These are phyloP conservation scores for Callionymus lyra DNA, from an alignment of 2,113 vertebrate genomes.

Conservation along the genomic window DNA sequence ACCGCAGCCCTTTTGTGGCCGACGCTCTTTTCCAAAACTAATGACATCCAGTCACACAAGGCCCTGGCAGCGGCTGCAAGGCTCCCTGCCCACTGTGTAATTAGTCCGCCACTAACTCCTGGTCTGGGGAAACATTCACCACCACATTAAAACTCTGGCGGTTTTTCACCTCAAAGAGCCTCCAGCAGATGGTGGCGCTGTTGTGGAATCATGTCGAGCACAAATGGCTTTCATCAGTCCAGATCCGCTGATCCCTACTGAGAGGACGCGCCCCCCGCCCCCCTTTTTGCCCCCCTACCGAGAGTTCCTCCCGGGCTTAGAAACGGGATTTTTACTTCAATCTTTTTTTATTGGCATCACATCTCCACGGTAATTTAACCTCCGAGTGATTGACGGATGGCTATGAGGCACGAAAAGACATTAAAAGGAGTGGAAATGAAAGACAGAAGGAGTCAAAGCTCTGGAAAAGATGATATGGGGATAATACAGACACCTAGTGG, in stretches of 20 bases:
- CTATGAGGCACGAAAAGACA: conserved; percentile 3
- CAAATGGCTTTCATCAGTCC: conserved; percentile 46
- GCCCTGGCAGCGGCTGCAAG: conserved; percentile 47
- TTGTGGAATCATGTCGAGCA: conserved; percentile 35
- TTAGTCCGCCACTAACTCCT: conserved; percentile 65
- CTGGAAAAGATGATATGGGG: too few relatives aligned
- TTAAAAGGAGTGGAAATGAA: not conserved
- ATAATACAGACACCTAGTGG: too few relatives aligned
- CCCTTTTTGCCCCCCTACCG: not conserved
- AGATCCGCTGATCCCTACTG: conserved; percentile 40
- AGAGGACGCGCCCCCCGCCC: not conserved
- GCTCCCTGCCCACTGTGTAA: conserved; percentile 59
- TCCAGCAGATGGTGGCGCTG: conserved; percentile 49
- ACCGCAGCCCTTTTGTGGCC: conserved; percentile 62
- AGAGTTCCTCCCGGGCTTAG: conserved; percentile 19
- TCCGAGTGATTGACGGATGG: conserved; percentile 2
- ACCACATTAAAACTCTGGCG: conserved; percentile 63
- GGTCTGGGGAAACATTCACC: conserved; percentile 65
- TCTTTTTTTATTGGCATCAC: conserved; percentile 18
- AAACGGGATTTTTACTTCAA: conserved; percentile 11
- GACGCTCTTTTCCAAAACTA: conserved; percentile 67
- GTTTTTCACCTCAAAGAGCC: conserved; percentile 53
- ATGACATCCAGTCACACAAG: conserved; percentile 64
- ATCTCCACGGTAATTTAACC: conserved; percentile 10
- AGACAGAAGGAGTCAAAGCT: too few relatives aligned